Evolutionary conservation across 2,797 vertebrate genomes (phyloP), one percentile per base, ranked within the genome.

Genomic region (Schizopygopsis malacanthus): DNA sequence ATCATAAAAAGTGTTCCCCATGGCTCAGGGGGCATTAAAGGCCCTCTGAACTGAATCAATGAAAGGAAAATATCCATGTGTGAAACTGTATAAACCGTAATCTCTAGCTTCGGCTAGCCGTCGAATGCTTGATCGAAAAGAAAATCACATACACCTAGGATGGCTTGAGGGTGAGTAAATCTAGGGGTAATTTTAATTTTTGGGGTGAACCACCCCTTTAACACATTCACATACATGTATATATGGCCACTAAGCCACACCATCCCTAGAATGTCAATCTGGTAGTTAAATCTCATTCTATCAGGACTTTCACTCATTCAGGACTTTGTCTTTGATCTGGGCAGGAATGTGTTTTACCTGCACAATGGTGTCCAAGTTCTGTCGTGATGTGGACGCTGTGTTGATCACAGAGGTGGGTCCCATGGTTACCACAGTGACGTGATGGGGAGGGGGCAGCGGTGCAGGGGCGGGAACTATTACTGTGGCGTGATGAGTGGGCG

Each of bases 321-420:
- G 11, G 73, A 54, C 75, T 78, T 59, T 78, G 37, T 41, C 22
- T 12, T 10, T 47, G 16, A 39, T 20, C 43, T 25, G 65, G 7
- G 20, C 12, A 65, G 78, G 7, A 11, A n/a, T 9, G 39, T 4
- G 0, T 0, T 88, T 93, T 89, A 99, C 98, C 96, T 99, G 98
- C 94, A 99, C 98, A 0, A 99, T 99, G 86, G 98, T 99, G 95
- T 99, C 98, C 94, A 99, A 95, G 92, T 99, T 99, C 91, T 99
- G 98, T 92, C 98, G 95, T 86, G 98, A 99, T 0, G 98, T 99
- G 87, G 98, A 99, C 87, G 95, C 97, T 12, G 98, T 96, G 92
- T 98, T 99, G 95, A 99, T 99, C 89, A 99, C 98, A 0, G 98
- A 99, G 88, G 98, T 90, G 0, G 96, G 98, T 87, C 98, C 97